Base-by-base conservation (phyloP, 2,113 vertebrate species). In the Heliornis fulica region DNA sequence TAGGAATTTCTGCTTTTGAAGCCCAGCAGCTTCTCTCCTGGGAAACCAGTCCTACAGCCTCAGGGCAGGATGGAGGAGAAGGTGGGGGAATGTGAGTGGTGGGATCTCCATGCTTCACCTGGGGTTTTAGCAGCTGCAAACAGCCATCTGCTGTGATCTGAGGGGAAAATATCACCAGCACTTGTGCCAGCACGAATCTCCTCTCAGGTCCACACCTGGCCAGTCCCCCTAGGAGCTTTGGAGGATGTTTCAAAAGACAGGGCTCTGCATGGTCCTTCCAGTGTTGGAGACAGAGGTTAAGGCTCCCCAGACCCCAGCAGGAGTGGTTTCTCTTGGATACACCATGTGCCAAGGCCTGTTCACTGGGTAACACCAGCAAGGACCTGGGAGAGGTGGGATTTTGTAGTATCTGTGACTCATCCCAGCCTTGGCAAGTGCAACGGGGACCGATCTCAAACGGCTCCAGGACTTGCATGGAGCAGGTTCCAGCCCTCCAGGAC, bases 71-170 rank as follows among this genome's bases (percentile, higher is more conserved):
- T 8, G 38, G 8, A 9, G 28, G 34, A 56, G 50, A 36, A 22
- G 51, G 28, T 6, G 22, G 31, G 45, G 31, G 12, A 25, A 23
- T 11, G 5, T 0, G 10, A 0, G 3, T 6, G 60, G 46, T 20
- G 46, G 60, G 34, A 54, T 34, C 45, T 59, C 29, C 32, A 15
- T 13, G 59, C 65, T 11, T 16, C 59, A 14, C 0, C 1, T 6
- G n/a, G 40, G 25, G 16, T 15, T 53, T 72, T 11, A 21, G 66
- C 68, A 66, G n/a, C 59, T 60, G 60, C 57, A n/a, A 29, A 10
- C 16, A 8, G 26, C 11, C 19, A 2, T 8, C 34, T 9, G 23
- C 20, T 13, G 11, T 13, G n/a, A 34, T 45, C 40, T 26, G 20
- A 60, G n/a, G 36, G 74, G 34, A 25, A 65, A 71, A 65, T 25